Evolutionary conservation across 2,888 invertebrate genomes (phyloP), one percentile per base, ranked within the genome.

Genomic region (Lasioglossum oenotherae): DNA sequence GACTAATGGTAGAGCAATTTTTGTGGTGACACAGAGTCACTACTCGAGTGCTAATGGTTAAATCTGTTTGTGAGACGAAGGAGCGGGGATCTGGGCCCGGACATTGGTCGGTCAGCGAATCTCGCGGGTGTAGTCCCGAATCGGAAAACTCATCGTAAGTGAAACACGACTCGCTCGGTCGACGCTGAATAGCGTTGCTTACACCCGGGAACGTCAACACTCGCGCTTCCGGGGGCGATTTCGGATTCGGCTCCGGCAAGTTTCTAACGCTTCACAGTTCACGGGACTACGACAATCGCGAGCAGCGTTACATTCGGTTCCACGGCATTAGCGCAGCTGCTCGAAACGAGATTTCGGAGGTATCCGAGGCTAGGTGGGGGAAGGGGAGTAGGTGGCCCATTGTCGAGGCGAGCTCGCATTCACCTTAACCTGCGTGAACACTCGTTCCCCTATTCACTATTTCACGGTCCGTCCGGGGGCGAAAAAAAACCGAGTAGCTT

Each of bases 351-450:
- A 90, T 91, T 90, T 91, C 88, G 82, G 75, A 75, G 84, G 80
- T 83, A 74, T 73, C 88, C 41, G 41, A 14, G 41, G 71, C 8
- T 6, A 38, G 23, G 2, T 1, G 49, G 69, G 49, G 4, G 69
- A 78, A 69, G 69, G 67, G 49, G 78, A 69, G 82, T 90, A 88
- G 90, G 84, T 83, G 87, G 83, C 31, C 86, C 78, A 89, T 90
- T 89, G 90, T 90, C 74, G 73, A 19, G 35, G 14, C 23, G 74
- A 74, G 75, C 77, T 84, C 84, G 84, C 53, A 85, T 88, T 90
- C 84, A 87, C 78, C 86, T 91, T 88, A 90, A 90, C 87, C 87
- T 87, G 74, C 85, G 82, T 87, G 82, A 85, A 86, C 82, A 82
- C 80, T 81, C 80, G 49, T 14, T 77, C 23, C 78, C 71, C 74